Base-by-base conservation (phyloP, 2,113 vertebrate genomes). In the Pampusana beccarii region DNA sequence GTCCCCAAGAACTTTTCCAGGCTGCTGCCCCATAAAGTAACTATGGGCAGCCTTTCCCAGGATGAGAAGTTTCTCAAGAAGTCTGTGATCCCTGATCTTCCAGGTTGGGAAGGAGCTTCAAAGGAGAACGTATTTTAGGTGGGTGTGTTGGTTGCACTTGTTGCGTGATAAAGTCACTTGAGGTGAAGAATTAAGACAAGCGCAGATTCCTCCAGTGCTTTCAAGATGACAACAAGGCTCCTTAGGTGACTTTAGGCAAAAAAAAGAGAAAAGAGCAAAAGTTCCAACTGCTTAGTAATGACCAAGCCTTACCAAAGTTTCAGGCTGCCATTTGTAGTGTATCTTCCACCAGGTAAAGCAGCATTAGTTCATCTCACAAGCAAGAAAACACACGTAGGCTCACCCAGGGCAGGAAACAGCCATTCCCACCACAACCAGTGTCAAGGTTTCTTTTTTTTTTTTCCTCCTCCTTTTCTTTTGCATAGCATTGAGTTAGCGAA, bases 1-100 rank as follows among this genome's bases (percentile, higher is more conserved):
- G 98, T 99, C 99, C 98, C 99, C 99, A 97, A 98, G 98, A 97
- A 99, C 98, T 98, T 99, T 99, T 98, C 99, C 99, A 98, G 99
- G 99, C 99, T 99, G 99, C 98, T 99, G 99, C 98, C 99, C 99
- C 99, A 99, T 99, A 99, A 99, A 99, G 98, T 95, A 98, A 97
- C 81, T 96, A 89, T 97, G 96, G 98, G 97, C 80, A 98, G 98
- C 98, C 98, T 97, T 97, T 97, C 85, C 95, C 96, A 84, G 90
- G 93, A 74, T 0, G 25, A 97, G 89, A 98, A 96, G 96, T 78
- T 93, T 90, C 48, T 28, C 2, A 80, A 86, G 74, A 83, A 89
- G 83, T 64, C 83, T 3, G 91, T 81, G 93, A 79, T 66, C 88
- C 73, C 82, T 80, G 77, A 88, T 93, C 69, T 90, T 97, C 88